These are phyloP conservation scores for Apomyelois bistriatella DNA, from an alignment of 2,888 invertebrate species.

Conservation along the genomic window DNA sequence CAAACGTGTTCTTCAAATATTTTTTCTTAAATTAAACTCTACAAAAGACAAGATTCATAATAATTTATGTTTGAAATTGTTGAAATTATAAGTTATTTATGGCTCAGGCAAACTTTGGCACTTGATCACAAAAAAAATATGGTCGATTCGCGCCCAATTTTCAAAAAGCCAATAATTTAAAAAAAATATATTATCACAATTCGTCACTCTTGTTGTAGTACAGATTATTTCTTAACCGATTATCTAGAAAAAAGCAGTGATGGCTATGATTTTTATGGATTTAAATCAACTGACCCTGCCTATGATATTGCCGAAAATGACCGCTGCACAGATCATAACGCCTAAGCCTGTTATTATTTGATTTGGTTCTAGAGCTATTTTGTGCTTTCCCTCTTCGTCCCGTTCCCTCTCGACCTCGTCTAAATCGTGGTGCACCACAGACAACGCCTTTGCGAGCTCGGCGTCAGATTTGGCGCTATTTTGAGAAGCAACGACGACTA, in stretches of 20 bases:
- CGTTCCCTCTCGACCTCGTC: slow-evolving; percentile 52
- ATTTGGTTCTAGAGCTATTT: slow-evolving; percentile 46
- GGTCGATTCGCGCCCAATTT: background rate
- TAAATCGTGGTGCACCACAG: slow-evolving; percentile 61
- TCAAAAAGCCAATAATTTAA: background rate
- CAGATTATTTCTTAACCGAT: slow-evolving; percentile 1
- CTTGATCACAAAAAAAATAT: background rate
- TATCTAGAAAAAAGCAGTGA: background rate
- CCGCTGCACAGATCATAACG: slow-evolving; percentile 52
- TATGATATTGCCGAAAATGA: slow-evolving; percentile 58
- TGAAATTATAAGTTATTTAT: background rate
- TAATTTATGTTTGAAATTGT: background rate
- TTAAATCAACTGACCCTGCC: slow-evolving; percentile 60
- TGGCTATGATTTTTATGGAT: slow-evolving; percentile 4
- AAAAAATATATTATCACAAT: background rate
- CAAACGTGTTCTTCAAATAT: background rate
- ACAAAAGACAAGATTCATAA: background rate
- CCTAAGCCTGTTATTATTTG: slow-evolving; percentile 62
- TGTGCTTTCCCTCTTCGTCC: slow-evolving; percentile 28
- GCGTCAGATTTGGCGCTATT: slow-evolving; percentile 64
- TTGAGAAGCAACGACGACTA: slow-evolving; percentile 54
- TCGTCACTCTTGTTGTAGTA: background rate
- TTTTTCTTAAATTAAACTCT: background rate
- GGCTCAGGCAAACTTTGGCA: background rate
- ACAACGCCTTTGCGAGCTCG: slow-evolving; percentile 56